Evolutionary conservation across 1,140 invertebrate species (phyloP).

Genomic region (Galleria mellonella): DNA sequence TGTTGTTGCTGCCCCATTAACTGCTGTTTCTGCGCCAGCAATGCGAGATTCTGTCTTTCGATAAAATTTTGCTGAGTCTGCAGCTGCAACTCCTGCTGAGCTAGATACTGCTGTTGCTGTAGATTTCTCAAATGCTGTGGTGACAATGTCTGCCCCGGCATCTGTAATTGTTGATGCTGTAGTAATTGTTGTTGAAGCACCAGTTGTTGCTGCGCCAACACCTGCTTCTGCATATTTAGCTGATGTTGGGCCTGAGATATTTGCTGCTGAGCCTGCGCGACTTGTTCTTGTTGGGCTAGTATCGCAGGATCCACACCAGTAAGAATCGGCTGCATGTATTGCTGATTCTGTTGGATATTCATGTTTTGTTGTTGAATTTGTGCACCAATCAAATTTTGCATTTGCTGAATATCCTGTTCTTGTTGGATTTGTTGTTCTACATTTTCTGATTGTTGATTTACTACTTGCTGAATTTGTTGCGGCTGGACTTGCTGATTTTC

Average conservation of each 20-base stretch:
- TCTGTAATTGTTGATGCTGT: constrained; percentile 56
- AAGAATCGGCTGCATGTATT: constrained; percentile 44
- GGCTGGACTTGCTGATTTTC: constrained; percentile 40
- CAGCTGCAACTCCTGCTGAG: constrained; percentile 65
- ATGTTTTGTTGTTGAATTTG: constrained; percentile 62
- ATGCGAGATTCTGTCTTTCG: constrained; percentile 58
- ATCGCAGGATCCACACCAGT: constrained; percentile 45
- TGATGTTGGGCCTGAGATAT: constrained; percentile 60
- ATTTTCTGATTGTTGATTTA: constrained; percentile 29
- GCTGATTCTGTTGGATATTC: constrained; percentile 52
- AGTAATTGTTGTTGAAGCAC: constrained; percentile 65
- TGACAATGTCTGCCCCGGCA: constrained; percentile 68
- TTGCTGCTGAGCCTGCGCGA: constrained; percentile 62
- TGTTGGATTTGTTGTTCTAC: constrained; percentile 37
- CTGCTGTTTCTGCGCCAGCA: constrained; percentile 69
- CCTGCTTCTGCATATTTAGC: constrained; percentile 62
- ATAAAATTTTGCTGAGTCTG: constrained; percentile 64
- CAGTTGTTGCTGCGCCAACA: constrained; percentile 62
- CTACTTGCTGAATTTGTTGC: constrained; percentile 33
- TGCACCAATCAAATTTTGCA: constrained; percentile 51
- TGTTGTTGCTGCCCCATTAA: constrained; percentile 73
- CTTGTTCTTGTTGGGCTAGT: constrained; percentile 54
- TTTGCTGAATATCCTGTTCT: constrained; percentile 48
- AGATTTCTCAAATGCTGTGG: constrained; percentile 67
- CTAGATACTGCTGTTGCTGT: constrained; percentile 68